phyloP scores from a whole-genome alignment of 2,888 invertebrate genomes.

The Pachydiplax longipennis region DNA sequence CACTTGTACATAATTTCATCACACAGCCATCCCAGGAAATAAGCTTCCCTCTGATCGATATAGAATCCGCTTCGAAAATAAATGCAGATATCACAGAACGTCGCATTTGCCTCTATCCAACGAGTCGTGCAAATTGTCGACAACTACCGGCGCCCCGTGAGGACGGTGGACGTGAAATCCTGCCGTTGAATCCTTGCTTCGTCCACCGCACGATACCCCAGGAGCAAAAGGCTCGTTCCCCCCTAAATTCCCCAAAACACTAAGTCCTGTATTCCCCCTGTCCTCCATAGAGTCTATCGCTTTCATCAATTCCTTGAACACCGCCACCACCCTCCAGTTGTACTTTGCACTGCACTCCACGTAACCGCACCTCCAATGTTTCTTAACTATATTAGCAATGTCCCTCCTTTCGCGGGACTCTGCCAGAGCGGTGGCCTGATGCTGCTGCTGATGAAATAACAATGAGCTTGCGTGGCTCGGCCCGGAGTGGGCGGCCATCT shows the following conservation, averaged over 20 bases:
- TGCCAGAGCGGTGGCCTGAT: constrained; percentile 14
- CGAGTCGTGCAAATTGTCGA: constrained; percentile 22
- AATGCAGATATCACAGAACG: constrained; percentile 28
- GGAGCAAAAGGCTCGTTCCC: neutral
- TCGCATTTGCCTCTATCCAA: constrained; percentile 24
- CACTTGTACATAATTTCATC: constrained; percentile 1
- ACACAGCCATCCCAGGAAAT: constrained; percentile 10
- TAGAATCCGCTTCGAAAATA: neutral
- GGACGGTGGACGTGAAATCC: neutral
- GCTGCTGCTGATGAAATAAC: constrained; percentile 22
- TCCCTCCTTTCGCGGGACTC: constrained; percentile 67
- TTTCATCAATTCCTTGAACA: constrained; percentile 84
- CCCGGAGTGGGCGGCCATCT: neutral
- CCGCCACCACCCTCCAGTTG: constrained; percentile 85
- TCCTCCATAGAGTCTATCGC: constrained; percentile 69
- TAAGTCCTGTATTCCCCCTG: neutral
- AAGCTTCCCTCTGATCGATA: neutral
- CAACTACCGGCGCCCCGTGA: neutral
- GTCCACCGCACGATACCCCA: neutral
- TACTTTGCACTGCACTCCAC: constrained; percentile 95
- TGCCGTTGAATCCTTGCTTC: neutral
- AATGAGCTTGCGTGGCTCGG: constrained; percentile 2
- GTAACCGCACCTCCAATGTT: constrained; percentile 95
- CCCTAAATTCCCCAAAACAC: neutral
- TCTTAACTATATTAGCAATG: constrained; percentile 88